phyloP scores from a whole-genome alignment of 2,113 vertebrate species.

The Tragulus kanchil region DNA sequence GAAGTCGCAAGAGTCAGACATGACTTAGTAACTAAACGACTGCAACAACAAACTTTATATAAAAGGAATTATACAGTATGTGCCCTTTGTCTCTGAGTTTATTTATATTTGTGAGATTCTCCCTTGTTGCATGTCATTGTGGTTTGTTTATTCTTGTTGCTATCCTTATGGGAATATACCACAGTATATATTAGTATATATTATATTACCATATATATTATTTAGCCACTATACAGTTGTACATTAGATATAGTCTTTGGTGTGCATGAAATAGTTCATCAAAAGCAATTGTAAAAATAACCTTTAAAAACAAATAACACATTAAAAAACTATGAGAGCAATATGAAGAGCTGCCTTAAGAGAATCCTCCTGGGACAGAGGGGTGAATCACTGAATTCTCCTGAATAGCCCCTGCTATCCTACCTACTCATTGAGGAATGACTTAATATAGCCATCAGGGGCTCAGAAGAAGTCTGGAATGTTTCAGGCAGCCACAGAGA shows the following conservation, averaged over 20 bases:
- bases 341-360: not conserved
- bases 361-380: not conserved
- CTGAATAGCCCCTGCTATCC: not conserved
- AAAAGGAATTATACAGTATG: not conserved
- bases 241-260: constrained; percentile 21
- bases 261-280: not conserved
- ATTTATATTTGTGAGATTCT: constrained; percentile 7
- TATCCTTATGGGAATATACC: not conserved
- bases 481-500: not conserved
- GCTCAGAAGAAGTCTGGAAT: not conserved
- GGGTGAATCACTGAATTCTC: not conserved
- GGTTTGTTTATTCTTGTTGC: not conserved
- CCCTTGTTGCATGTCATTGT: not conserved
- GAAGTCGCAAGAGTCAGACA: not conserved
- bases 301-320: constrained; percentile 12
- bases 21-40: not conserved
- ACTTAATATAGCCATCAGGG: not conserved
- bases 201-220: not conserved
- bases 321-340: not conserved
- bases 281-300: not conserved
- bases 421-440: not conserved
- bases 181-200: not conserved
- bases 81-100: not conserved
- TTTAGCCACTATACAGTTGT: not conserved
- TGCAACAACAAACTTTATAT: not conserved